Base-by-base conservation (phyloP, 2,113 vertebrate genomes). In the Brachionichthys hirsutus region DNA sequence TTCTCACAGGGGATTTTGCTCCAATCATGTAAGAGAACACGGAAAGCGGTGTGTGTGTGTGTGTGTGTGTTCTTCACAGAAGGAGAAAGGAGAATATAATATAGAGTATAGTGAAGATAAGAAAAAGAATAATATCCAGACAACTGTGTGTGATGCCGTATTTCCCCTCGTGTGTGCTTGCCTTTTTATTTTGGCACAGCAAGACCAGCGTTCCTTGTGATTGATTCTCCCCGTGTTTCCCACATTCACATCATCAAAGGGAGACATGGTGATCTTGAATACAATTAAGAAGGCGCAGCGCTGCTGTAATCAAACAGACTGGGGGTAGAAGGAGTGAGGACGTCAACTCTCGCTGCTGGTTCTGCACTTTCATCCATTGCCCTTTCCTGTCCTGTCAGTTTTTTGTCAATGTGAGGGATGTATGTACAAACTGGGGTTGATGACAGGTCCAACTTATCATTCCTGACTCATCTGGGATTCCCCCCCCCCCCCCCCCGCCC, bases 331-430 rank as follows among this genome's bases (percentile, higher is more conserved):
- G 79, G 78, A 83, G 87, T 81, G 77, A 79, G 80, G 49, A 67
- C 22, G 49, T 76, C 78, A 76, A 62, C 48, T 40, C 55, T 2
- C 54, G 54, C 71, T 81, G 85, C 82, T 86, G 77, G 70, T 81
- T 85, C 62, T 70, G 84, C 77, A 84, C 76, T 88, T 85, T 77
- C 72, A 83, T 87, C 77, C 79, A 63, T 69, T 73, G 67, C 55
- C 62, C 80, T 59, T 71, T 82, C 52, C 60, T 71, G 60, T 67
- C 54, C 53, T 67, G 70, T 80, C 75, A 58, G 56, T 69, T 62
- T 73, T 69, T 42, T 67, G 59, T 68, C 40, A 19, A 52, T 50
- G 50, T 73, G 53, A 81, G 48, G 12, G 45, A 73, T 79, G 67
- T 76, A 56, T 63, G 55, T 63, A 58, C 67, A 73, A 70, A 73